Percentiles rank a stretch among this genome's conserved stretches.
Evolutionary conservation across 2,797 vertebrate genomes (phyloP).

Genomic region (Trachurus trachurus): DNA sequence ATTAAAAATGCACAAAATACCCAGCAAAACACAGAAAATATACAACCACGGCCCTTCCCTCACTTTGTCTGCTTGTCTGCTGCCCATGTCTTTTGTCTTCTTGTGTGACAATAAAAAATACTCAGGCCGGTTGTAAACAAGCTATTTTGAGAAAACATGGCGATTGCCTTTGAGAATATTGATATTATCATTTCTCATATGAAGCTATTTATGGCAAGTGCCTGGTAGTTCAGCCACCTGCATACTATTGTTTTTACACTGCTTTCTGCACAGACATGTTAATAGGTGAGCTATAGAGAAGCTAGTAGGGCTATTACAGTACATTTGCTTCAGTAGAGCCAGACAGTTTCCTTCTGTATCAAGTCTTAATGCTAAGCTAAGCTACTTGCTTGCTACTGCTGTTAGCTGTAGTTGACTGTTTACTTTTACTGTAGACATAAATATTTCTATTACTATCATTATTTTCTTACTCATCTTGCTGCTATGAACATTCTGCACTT

Average conservation of each 20-base stretch:
- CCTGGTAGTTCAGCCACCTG: too few relatives aligned
- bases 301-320: not conserved
- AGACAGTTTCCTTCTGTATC: not conserved
- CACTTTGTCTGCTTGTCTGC: not conserved
- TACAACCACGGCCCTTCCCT: not conserved
- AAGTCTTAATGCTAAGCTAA: constrained; percentile 3
- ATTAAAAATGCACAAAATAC: constrained; percentile 3
- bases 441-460: too few relatives aligned
- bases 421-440: too few relatives aligned
- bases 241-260: not conserved
- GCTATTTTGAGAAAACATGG: not conserved
- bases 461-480: too few relatives aligned
- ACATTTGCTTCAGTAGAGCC: not conserved
- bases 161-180: not conserved
- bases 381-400: not conserved
- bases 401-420: not conserved
- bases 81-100: constrained; percentile 1
- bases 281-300: not conserved
- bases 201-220: not conserved
- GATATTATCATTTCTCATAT: not conserved
- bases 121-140: not conserved
- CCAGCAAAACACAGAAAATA: constrained; percentile 13
- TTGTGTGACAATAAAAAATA: not conserved
- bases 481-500: too few relatives aligned
- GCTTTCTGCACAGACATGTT: not conserved